Percentiles rank a stretch among this genome's conserved stretches.
These are phyloP conservation scores for Acanthosoma haemorrhoidale DNA, from an alignment of 2,888 invertebrate species.

Conservation along the genomic window DNA sequence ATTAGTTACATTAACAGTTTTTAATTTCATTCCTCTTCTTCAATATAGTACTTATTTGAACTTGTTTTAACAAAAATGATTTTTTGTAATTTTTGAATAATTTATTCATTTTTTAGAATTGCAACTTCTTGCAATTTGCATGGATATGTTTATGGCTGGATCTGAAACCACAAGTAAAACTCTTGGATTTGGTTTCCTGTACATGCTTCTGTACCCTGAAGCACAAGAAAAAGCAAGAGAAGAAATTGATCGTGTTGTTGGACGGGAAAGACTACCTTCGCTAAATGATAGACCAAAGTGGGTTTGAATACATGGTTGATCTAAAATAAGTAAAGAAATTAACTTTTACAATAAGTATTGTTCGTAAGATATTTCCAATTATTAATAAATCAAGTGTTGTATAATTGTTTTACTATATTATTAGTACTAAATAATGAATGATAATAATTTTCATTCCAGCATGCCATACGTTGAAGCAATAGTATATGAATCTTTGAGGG, in stretches of 20 bases:
- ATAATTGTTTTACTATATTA: too few relatives aligned
- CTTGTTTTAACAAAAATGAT: background rate
- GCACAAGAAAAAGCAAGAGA: conserved; percentile 69
- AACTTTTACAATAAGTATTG: too few relatives aligned
- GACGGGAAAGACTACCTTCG: conserved; percentile 60
- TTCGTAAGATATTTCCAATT: too few relatives aligned
- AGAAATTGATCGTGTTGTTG: conserved; percentile 71
- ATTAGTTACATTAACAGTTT: too few relatives aligned
- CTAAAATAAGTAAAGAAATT: too few relatives aligned
- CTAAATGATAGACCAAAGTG: conserved; percentile 66
- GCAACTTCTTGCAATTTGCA: conserved; percentile 70
- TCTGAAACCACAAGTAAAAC: conserved; percentile 80
- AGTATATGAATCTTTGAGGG: conserved; percentile 68
- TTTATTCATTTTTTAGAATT: conserved; percentile 52
- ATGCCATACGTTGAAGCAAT: conserved; percentile 77
- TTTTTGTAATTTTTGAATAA: background rate
- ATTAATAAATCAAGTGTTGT: too few relatives aligned
- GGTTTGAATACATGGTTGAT: conserved; percentile 45
- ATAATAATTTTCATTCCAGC: conserved; percentile 48
- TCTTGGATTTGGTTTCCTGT: conserved; percentile 69
- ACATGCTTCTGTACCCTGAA: conserved; percentile 63
- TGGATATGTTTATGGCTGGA: conserved; percentile 83
- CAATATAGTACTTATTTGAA: too few relatives aligned
- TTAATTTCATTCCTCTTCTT: too few relatives aligned
- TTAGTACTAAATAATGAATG: too few relatives aligned